Percentiles rank a stretch among this genome's conserved stretches.
phyloP scores from a whole-genome alignment of 1,140 invertebrate species.

The Cheumatopsyche charites region DNA sequence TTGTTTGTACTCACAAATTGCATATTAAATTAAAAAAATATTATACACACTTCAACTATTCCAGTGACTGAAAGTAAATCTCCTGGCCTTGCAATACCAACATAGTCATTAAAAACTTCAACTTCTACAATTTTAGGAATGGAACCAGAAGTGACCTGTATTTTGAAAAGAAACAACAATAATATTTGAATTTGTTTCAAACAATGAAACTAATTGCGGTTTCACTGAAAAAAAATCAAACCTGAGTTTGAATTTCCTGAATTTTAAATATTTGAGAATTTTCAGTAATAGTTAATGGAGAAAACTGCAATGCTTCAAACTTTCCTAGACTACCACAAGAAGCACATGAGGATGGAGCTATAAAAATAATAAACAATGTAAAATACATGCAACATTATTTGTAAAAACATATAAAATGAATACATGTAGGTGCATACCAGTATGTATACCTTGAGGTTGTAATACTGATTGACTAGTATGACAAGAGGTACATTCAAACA shows the following conservation, averaged over 20 bases:
- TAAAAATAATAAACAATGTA: conserved; percentile 11
- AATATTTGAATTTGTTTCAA: too few species aligned
- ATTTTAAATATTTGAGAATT: conserved; percentile 82
- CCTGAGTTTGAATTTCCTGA: conserved; percentile 74
- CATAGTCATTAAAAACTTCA: conserved; percentile 84
- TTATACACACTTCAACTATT: conserved; percentile 71
- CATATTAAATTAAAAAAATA: conserved; percentile 13
- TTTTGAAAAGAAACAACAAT: conserved; percentile 52
- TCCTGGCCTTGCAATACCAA: conserved; percentile 86
- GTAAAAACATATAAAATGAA: neutral
- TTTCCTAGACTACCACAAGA: conserved; percentile 66
- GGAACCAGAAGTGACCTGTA: conserved; percentile 69
- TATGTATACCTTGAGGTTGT: conserved; percentile 68
- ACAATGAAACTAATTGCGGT: too few species aligned
- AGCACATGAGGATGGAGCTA: conserved; percentile 62
- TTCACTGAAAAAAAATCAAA: too few species aligned
- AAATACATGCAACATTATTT: conserved; percentile 33
- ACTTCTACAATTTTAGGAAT: conserved; percentile 88
- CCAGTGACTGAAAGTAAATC: conserved; percentile 89
- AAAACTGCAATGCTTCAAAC: conserved; percentile 73
- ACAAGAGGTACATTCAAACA: conserved; percentile 82
- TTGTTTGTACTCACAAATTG: neutral
- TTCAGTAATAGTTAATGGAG: conserved; percentile 73
- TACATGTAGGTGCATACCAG: conserved; percentile 46
- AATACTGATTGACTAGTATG: conserved; percentile 64